Percentiles rank a stretch among this genome's conserved stretches.
phyloP scores from a whole-genome alignment of 2,888 invertebrate genomes.

The Ganaspis brasiliensis region DNA sequence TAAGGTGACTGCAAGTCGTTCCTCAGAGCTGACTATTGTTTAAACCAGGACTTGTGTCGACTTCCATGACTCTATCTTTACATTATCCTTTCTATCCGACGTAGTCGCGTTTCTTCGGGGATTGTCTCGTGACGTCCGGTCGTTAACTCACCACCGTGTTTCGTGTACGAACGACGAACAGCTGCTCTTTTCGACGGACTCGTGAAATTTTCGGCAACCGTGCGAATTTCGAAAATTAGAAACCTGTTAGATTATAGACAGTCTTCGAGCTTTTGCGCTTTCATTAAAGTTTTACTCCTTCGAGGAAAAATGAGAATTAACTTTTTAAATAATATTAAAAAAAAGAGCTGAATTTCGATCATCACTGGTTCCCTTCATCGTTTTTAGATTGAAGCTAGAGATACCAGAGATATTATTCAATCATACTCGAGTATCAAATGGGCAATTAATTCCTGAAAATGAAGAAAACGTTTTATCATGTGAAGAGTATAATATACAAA shows the following conservation, averaged over 20 bases:
- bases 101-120: slow-evolving; percentile 66
- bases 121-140: slow-evolving; percentile 73
- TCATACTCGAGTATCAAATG: no score
- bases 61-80: slow-evolving; percentile 41
- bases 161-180: slow-evolving; percentile 58
- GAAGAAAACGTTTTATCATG: no score
- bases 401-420: no score
- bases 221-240: slow-evolving; percentile 65
- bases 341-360: not conserved
- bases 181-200: slow-evolving; percentile 68
- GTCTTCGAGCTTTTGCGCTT: not conserved
- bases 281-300: slow-evolving; percentile 35
- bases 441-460: no score
- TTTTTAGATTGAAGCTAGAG: no score
- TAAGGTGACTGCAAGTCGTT: slow-evolving; percentile 63
- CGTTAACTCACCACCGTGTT: slow-evolving; percentile 69
- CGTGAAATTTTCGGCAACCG: slow-evolving; percentile 46
- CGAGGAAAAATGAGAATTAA: not conserved
- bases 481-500: no score
- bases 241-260: slow-evolving; percentile 26
- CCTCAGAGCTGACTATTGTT: slow-evolving; percentile 58
- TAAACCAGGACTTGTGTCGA: slow-evolving; percentile 60
- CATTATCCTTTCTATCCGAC: slow-evolving; percentile 48
- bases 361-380: no score
- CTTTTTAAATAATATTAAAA: not conserved